These are phyloP conservation scores for Eupithecia tripunctaria DNA, from an alignment of 2,888 invertebrate genomes.

Conservation along the genomic window DNA sequence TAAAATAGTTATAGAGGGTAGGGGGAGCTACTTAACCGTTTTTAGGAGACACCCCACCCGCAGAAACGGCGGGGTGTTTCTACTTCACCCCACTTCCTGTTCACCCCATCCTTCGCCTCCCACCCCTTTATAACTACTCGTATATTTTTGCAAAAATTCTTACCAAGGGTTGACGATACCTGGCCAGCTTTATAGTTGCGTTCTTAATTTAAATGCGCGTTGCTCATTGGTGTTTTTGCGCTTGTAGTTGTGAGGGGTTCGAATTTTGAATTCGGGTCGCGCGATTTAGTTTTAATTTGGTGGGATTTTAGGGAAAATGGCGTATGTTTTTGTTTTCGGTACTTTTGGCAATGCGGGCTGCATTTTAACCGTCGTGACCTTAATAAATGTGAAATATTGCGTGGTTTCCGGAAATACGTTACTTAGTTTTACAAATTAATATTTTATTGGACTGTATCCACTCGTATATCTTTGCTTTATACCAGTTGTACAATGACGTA, in stretches of 20 bases:
- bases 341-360: constrained; percentile 52
- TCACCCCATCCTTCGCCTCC: constrained; percentile 62
- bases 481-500: no score
- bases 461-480: no score
- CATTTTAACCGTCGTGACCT: constrained; percentile 43
- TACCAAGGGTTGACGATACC: constrained; percentile 80
- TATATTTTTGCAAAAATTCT: constrained; percentile 83
- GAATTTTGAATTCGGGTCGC: constrained; percentile 78
- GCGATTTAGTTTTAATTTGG: constrained; percentile 82
- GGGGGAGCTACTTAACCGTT: constrained; percentile 84
- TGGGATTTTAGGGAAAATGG: constrained; percentile 65
- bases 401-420: background rate
- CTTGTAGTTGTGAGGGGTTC: constrained; percentile 68
- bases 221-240: constrained; percentile 75
- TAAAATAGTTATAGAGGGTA: constrained; percentile 84
- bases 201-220: constrained; percentile 69
- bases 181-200: constrained; percentile 69
- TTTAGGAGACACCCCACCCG: constrained; percentile 83
- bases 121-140: constrained; percentile 74
- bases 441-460: background rate
- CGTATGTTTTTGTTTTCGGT: constrained; percentile 66
- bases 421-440: background rate
- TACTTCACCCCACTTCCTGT: constrained; percentile 80
- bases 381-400: constrained; percentile 24
- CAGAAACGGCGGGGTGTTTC: constrained; percentile 68